A percentile compares a stretch with the other conserved stretches of the same genome.
Conservation (phyloP, 1,140 invertebrate genomes). For the Drosophila novamexicana region DNA sequence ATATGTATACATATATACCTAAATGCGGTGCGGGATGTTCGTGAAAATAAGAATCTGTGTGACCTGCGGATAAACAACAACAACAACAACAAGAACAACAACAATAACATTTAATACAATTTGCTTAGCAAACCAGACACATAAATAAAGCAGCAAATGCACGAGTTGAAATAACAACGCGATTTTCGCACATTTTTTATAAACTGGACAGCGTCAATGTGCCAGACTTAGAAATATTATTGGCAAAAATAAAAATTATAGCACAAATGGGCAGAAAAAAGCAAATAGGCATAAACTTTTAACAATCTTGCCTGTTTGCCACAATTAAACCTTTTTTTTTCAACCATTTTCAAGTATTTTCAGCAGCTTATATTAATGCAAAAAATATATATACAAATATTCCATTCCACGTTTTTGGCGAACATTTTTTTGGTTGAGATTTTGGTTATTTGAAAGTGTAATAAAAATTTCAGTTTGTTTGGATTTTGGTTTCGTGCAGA, state of each 20-base stretch:
- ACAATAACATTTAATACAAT: conserved; percentile 18
- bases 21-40: conserved; percentile 22
- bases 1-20: conserved; percentile 20
- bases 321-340: too few species aligned
- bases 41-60: conserved; percentile 37
- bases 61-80: conserved; percentile 37
- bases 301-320: too few species aligned
- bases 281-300: too few species aligned
- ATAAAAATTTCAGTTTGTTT: conserved; percentile 16
- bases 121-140: conserved; percentile 27
- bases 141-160: conserved; percentile 9
- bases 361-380: too few species aligned
- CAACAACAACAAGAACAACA: conserved; percentile 12
- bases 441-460: conserved; percentile 18
- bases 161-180: conserved; percentile 41
- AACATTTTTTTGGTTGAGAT: too few species aligned
- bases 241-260: conserved; percentile 14
- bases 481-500: background rate
- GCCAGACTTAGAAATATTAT: conserved; percentile 2
- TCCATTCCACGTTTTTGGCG: too few species aligned
- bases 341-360: too few species aligned
- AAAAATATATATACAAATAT: too few species aligned
- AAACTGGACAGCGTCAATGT: conserved; percentile 44
- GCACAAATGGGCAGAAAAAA: too few species aligned
- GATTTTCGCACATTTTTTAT: conserved; percentile 46